phyloP scores from a whole-genome alignment of 1,140 invertebrate species.

The Sycophaga agraensis region DNA sequence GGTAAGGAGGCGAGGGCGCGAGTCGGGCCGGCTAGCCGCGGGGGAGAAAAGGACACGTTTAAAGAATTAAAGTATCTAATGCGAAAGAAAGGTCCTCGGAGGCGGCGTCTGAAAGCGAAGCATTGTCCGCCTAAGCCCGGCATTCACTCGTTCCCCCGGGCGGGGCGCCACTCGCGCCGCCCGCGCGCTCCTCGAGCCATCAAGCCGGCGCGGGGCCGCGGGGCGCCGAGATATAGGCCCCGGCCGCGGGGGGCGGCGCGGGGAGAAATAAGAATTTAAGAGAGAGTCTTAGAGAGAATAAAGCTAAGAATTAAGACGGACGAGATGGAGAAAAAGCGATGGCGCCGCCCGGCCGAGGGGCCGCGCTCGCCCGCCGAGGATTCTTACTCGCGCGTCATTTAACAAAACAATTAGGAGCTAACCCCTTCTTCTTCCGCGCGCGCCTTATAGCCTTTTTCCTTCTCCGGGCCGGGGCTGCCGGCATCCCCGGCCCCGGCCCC shows the following conservation, averaged over 20 bases:
- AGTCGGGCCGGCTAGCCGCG: background rate
- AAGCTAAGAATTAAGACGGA: slow-evolving; percentile 60
- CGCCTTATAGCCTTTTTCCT: slow-evolving; percentile 39
- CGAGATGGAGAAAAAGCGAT: slow-evolving; percentile 37
- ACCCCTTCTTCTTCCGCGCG: slow-evolving; percentile 49
- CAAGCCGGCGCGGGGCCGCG: slow-evolving; percentile 33
- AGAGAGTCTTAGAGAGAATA: slow-evolving; percentile 60
- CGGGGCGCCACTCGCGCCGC: background rate
- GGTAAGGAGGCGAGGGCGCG: no score
- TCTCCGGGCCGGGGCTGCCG: background rate
- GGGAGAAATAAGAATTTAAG: slow-evolving; percentile 59
- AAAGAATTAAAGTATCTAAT: slow-evolving; percentile 59
- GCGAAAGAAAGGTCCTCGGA: slow-evolving; percentile 56
- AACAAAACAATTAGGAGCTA: slow-evolving; percentile 62
- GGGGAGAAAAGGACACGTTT: slow-evolving; percentile 45
- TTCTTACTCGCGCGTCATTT: slow-evolving; percentile 61
- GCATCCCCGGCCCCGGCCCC: background rate
- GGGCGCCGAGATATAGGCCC: no score
- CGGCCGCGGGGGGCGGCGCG: slow-evolving; percentile 29
- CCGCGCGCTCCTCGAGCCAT: no score
- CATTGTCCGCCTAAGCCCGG: slow-evolving; percentile 57
- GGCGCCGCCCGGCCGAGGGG: slow-evolving; percentile 39
- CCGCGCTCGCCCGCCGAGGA: slow-evolving; percentile 38
- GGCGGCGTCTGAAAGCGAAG: slow-evolving; percentile 55
- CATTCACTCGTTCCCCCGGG: slow-evolving; percentile 39